Evolutionary conservation across 2,113 vertebrate species (phyloP).

Genomic region (Cricetomys ansorgei): DNA sequence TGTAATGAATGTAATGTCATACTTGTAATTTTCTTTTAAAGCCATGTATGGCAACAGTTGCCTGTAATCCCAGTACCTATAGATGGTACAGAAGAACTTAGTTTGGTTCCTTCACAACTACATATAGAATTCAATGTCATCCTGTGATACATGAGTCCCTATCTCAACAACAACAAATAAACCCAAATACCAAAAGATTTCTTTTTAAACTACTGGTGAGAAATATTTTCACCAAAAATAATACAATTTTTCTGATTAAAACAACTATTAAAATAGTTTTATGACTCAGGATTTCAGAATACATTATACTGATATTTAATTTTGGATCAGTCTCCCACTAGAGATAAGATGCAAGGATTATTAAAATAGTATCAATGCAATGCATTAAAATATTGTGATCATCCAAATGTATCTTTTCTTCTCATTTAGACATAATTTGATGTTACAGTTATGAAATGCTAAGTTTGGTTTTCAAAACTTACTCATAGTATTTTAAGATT

Average conservation of each 20-base stretch:
- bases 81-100: not conserved
- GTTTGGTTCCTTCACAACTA: not conserved
- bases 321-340: not conserved
- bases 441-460: not conserved
- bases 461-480: slow-evolving; percentile 31
- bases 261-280: not conserved
- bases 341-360: not conserved
- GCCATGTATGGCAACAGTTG: not conserved
- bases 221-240: not conserved
- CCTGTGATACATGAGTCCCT: not conserved
- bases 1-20: too few species aligned
- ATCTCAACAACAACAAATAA: not conserved
- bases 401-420: not conserved
- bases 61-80: not conserved
- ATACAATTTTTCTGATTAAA: not conserved
- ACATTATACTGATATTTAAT: not conserved
- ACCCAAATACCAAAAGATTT: not conserved
- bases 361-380: not conserved
- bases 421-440: not conserved
- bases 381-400: not conserved
- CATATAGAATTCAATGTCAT: not conserved
- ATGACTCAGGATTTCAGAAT: not conserved
- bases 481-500: not conserved
- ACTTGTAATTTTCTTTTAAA: not conserved
- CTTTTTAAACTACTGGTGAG: not conserved